Percentiles rank a stretch among this genome's conserved stretches.
phyloP scores from a whole-genome alignment of 2,113 vertebrate genomes.

The Asarcornis scutulata region DNA sequence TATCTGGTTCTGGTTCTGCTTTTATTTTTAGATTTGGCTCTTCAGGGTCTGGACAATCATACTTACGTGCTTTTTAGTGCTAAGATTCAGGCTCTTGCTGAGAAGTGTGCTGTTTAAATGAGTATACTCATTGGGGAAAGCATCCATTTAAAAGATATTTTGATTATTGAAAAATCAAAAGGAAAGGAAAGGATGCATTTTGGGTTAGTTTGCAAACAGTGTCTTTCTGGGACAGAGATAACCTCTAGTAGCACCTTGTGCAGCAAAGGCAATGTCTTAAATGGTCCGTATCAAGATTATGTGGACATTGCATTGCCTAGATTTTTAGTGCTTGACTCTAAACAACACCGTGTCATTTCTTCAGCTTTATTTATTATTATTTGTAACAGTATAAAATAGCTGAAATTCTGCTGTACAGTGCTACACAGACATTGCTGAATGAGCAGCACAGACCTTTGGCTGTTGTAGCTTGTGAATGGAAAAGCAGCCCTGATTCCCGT shows the following conservation, averaged over 20 bases:
- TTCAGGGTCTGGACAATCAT: not conserved
- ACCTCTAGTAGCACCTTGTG: not conserved
- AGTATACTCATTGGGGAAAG: not conserved
- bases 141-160: not conserved
- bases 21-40: not conserved
- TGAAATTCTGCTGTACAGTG: not conserved
- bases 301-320: not conserved
- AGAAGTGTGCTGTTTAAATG: not conserved
- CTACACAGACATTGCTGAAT: not conserved
- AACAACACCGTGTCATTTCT: not conserved
- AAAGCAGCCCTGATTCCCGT: not conserved
- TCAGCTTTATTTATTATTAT: not conserved
- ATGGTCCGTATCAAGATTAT: not conserved
- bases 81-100: not conserved
- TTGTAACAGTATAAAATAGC: not conserved
- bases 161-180: not conserved
- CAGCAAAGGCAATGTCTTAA: not conserved
- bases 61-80: not conserved
- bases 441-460: not conserved
- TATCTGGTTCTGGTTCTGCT: not conserved
- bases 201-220: not conserved
- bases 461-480: not conserved
- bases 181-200: not conserved
- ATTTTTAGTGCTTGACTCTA: not conserved
- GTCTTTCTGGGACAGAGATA: not conserved